Percentiles rank a stretch among this genome's conserved stretches.
Evolutionary conservation across 64 coral and sea anemone species (phyloP).

Genomic region (Pachyseris speciosa): DNA sequence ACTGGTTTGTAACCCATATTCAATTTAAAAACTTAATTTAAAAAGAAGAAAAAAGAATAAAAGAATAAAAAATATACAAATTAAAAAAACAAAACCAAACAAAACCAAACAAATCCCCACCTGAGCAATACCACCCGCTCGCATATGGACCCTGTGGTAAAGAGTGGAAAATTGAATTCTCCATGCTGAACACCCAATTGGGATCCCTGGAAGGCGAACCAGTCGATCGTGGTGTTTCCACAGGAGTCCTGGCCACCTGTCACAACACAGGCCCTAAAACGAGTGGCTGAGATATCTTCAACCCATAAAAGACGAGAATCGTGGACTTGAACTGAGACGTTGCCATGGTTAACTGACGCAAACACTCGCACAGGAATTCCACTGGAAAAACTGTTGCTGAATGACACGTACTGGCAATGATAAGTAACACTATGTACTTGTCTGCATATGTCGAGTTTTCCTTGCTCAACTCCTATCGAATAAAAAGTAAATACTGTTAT

Average conservation of each 20-base stretch:
- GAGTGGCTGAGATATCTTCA: background rate
- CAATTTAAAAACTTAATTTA: no score
- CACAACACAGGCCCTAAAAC: constrained; percentile 12
- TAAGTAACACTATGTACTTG: background rate
- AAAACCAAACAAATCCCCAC: no score
- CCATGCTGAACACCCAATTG: constrained; percentile 4
- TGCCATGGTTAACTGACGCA: background rate
- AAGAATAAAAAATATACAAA: no score
- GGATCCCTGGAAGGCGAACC: constrained; percentile 1
- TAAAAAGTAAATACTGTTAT: no score
- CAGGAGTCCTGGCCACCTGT: background rate
- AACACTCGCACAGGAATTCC: background rate
- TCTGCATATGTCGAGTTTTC: background rate
- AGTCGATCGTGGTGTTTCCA: background rate
- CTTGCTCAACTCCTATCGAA: background rate
- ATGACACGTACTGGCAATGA: background rate
- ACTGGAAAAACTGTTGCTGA: background rate
- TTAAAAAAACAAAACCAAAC: no score
- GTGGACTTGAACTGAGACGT: background rate
- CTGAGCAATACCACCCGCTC: background rate
- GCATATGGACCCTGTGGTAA: constrained; percentile 27
- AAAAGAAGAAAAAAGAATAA: no score
- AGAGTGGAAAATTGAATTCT: background rate
- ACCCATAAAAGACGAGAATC: background rate
- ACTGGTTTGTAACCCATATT: no score